These are phyloP conservation scores for Hiodon alosoides DNA, from an alignment of 2,113 vertebrate species.

Conservation along the genomic window DNA sequence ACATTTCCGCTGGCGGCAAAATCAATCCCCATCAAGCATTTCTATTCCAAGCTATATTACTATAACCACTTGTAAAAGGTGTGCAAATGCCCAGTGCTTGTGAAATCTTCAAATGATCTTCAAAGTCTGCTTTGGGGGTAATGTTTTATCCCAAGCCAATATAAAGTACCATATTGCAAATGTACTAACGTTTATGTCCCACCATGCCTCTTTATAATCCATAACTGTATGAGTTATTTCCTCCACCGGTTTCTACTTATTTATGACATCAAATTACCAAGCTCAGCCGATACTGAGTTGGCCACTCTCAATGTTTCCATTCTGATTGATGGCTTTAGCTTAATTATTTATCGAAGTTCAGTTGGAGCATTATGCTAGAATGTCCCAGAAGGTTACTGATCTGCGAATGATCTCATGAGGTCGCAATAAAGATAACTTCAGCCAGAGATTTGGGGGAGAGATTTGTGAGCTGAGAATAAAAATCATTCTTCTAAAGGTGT, in stretches of 20 bases:
- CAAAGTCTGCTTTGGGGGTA: neutral
- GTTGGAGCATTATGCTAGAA: constrained; percentile 39
- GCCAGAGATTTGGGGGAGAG: too few relatives aligned
- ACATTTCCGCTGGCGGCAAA: constrained; percentile 11
- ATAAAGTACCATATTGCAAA: neutral
- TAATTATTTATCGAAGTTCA: constrained; percentile 44
- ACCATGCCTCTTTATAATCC: constrained; percentile 24
- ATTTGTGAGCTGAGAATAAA: too few relatives aligned
- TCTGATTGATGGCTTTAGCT: constrained; percentile 41
- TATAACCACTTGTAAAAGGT: constrained; percentile 14
- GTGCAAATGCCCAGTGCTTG: neutral
- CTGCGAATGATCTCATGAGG: constrained; percentile 5
- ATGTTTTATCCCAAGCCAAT: neutral
- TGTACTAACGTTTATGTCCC: constrained; percentile 7
- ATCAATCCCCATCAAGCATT: constrained; percentile 31
- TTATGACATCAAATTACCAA: constrained; percentile 27
- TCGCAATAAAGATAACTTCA: too few relatives aligned
- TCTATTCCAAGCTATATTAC: constrained; percentile 18
- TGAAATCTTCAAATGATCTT: neutral
- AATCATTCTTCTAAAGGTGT: neutral
- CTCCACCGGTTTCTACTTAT: constrained; percentile 17
- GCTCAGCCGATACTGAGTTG: constrained; percentile 34
- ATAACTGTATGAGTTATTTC: constrained; percentile 31
- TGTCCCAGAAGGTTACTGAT: constrained; percentile 34
- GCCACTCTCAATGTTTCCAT: constrained; percentile 34